A percentile compares a stretch with the other conserved stretches of the same genome.
Conservation (phyloP, 2,888 invertebrate species). For the Thymelicus lineola region DNA sequence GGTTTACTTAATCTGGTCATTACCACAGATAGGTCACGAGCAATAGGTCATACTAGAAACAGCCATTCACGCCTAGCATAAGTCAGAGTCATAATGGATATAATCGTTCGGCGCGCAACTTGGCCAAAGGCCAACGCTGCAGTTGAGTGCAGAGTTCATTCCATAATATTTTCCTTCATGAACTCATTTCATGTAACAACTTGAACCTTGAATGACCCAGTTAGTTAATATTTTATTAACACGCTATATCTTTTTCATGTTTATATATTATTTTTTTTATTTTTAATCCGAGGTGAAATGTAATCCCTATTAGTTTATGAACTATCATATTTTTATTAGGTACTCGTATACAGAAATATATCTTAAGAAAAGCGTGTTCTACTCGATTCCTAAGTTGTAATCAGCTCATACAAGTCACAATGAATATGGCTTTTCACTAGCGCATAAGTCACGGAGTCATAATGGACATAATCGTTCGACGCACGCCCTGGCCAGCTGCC, state of each 20-base stretch:
- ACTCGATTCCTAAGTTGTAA: constrained; percentile 3
- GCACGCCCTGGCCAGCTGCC: constrained; percentile 60
- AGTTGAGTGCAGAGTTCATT: constrained; percentile 27
- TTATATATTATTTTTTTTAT: not conserved
- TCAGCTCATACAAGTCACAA: constrained; percentile 5
- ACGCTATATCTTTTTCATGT: not conserved
- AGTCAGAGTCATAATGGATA: constrained; percentile 26
- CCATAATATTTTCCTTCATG: constrained; percentile 22
- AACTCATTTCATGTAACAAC: constrained; percentile 12
- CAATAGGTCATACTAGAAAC: constrained; percentile 10
- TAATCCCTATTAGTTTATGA: too few relatives aligned
- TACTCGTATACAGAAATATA: not conserved
- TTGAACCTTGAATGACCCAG: constrained; percentile 10
- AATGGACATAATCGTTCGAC: constrained; percentile 61
- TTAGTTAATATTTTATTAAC: constrained; percentile 10
- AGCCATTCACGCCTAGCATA: constrained; percentile 12
- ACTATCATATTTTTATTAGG: not conserved
- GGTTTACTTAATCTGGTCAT: not conserved
- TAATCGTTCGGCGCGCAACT: constrained; percentile 23
- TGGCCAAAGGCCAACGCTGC: constrained; percentile 26
- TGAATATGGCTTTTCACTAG: constrained; percentile 1
- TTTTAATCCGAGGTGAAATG: too few relatives aligned
- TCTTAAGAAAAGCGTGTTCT: not conserved
- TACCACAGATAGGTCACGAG: constrained; percentile 1
- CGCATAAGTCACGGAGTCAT: constrained; percentile 47